Base-by-base conservation (phyloP, 2,888 invertebrate species). In the Erynnis tages region DNA sequence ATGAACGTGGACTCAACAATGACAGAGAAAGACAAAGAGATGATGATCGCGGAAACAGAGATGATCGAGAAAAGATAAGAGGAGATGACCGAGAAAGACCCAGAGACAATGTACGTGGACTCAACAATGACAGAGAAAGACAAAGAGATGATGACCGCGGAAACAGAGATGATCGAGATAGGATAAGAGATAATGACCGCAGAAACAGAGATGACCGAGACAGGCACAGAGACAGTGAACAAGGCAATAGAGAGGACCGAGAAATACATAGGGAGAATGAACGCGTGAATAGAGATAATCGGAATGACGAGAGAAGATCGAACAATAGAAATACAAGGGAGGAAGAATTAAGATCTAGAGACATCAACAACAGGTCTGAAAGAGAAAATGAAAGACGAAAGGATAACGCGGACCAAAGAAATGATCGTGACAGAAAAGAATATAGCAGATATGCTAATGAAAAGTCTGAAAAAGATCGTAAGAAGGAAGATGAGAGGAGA, bases 71-170 rank as follows among this genome's bases (percentile, higher is more conserved):
- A 6, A 57, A 38, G 52, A n/a, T n/a, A n/a, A n/a, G n/a, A n/a
- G n/a, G 59, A n/a, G 54, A 56, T 23, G 46, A 59, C 6, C 43
- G 47, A 5, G 55, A 14, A 37, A 14, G 23, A 34, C 13, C 10
- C 6, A 25, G 34, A 2, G 27, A 34, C 43, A 54, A 58, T 6
- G 61, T 63, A 14, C 54, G 56, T 1, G 47, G 53, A 17, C 54
- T 53, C 16, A 41, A 54, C 10, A 46, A 56, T 35, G 54, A 62
- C 25, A 30, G 53, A 21, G 13, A 61, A 23, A 45, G 62, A 58
- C 13, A 16, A 3, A 25, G 34, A 2, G 27, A 34, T 23, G 53
- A 53, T 21, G 38, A 30, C 11, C 56, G 43, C 43, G 19, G 54
- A 50, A 19, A 49, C n/a, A 16, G 35, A 4, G 35, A 35, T 10